These are phyloP conservation scores for Limenitis camilla DNA, from an alignment of 2,888 invertebrate genomes.

Conservation along the genomic window DNA sequence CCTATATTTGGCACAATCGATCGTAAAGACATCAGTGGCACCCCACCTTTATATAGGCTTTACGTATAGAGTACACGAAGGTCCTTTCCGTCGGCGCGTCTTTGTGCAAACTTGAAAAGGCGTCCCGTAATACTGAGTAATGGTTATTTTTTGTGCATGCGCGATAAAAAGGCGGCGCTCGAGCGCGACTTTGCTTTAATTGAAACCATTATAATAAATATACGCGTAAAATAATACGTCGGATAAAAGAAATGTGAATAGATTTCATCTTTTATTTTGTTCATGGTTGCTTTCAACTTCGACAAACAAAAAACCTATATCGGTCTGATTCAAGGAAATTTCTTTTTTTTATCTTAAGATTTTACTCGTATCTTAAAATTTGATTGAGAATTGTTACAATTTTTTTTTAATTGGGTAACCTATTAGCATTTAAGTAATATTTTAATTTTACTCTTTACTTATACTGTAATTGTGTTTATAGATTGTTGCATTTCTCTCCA, in stretches of 20 bases:
- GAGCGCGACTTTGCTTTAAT: constrained; percentile 28
- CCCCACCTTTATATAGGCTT: constrained; percentile 32
- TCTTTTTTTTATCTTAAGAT: no score
- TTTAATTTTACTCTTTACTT: no score
- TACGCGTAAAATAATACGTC: constrained; percentile 16
- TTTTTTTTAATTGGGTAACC: no score
- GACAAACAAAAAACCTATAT: no score
- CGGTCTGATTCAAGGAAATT: no score
- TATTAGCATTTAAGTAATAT: no score
- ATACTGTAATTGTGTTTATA: no score
- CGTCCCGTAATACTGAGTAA: constrained; percentile 49
- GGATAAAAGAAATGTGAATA: not conserved
- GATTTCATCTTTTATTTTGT: no score
- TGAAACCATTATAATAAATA: constrained; percentile 19
- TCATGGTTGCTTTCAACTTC: no score
- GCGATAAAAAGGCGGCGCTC: constrained; percentile 53
- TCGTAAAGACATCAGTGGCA: constrained; percentile 28
- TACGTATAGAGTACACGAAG: constrained; percentile 32
- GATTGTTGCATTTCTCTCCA: no score
- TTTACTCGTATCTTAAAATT: no score
- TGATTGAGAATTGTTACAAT: no score
- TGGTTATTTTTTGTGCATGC: constrained; percentile 50
- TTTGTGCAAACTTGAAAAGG: constrained; percentile 52
- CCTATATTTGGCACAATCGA: constrained; percentile 2
- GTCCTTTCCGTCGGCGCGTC: constrained; percentile 42